Conservation (phyloP, 2,888 invertebrate genomes). For the Volucella inflata region DNA sequence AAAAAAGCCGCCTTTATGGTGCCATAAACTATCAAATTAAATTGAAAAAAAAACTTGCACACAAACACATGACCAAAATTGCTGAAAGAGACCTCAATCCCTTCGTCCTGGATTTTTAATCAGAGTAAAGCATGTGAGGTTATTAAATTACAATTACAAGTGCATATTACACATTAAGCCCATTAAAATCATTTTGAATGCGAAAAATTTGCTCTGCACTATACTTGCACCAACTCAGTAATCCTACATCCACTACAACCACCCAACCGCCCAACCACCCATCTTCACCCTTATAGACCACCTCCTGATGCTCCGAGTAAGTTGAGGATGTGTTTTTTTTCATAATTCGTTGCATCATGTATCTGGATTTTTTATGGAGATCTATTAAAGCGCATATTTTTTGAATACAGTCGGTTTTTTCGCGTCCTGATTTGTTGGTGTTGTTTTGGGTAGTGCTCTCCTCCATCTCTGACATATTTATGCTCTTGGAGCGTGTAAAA, state of each 20-base stretch:
- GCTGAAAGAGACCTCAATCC: neutral
- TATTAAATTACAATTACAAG: constrained; percentile 76
- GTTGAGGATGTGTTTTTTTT: constrained; percentile 20
- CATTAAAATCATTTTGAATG: constrained; percentile 73
- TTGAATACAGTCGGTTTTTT: constrained; percentile 30
- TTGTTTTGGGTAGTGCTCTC: constrained; percentile 34
- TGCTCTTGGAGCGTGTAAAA: constrained; percentile 76
- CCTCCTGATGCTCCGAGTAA: constrained; percentile 43
- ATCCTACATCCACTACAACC: no score
- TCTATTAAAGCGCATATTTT: constrained; percentile 67
- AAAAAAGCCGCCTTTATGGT: constrained; percentile 47
- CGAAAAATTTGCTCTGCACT: constrained; percentile 52
- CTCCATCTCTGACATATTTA: constrained; percentile 72
- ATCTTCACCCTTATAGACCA: constrained; percentile 26
- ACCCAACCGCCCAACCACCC: no score
- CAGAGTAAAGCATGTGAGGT: constrained; percentile 65
- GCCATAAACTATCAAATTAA: constrained; percentile 69
- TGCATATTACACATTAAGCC: constrained; percentile 76
- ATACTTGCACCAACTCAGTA: neutral
- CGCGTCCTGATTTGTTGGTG: constrained; percentile 60
- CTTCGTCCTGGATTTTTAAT: constrained; percentile 55
- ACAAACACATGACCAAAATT: constrained; percentile 13
- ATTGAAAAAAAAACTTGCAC: constrained; percentile 44
- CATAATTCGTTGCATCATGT: constrained; percentile 1
- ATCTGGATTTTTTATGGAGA: constrained; percentile 25